Conservation (phyloP, 2,888 invertebrate species). For the Heteropelma amictum region DNA sequence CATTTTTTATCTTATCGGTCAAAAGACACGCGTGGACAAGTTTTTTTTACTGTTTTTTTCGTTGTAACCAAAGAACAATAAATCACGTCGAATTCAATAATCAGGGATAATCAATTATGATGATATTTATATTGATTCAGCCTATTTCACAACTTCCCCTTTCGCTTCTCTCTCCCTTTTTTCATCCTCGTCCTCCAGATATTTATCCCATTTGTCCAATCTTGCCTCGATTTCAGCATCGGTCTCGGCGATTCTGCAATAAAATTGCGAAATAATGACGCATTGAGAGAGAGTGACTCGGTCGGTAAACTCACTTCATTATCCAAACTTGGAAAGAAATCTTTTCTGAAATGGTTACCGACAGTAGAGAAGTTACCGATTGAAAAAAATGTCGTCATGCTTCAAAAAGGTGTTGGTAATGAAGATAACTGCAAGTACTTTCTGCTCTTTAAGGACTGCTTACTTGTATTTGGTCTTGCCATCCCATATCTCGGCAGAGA, state of each 20-base stretch:
- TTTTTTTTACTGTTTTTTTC: background rate
- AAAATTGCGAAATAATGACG: no score
- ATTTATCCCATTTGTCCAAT: constrained; percentile 92
- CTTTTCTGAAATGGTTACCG: constrained; percentile 9
- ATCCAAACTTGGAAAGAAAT: background rate
- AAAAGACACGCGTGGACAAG: background rate
- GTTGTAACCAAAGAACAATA: background rate
- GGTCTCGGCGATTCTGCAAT: constrained; percentile 88
- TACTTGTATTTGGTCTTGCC: constrained; percentile 94
- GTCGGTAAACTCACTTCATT: background rate
- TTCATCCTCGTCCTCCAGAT: constrained; percentile 83
- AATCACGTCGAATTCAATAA: background rate
- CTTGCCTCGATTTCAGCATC: constrained; percentile 91
- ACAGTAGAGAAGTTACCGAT: background rate
- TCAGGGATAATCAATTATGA: constrained; percentile 12
- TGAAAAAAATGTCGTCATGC: background rate
- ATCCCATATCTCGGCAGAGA: constrained; percentile 95
- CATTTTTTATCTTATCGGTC: background rate
- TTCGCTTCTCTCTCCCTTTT: constrained; percentile 57
- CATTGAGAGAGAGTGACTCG: no score
- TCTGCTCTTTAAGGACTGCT: background rate
- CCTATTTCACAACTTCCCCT: constrained; percentile 30
- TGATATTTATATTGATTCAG: constrained; percentile 5
- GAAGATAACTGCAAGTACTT: background rate
- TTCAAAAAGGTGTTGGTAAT: no score